Conservation (phyloP, 2,113 vertebrate species). For the Scatophagus argus region DNA sequence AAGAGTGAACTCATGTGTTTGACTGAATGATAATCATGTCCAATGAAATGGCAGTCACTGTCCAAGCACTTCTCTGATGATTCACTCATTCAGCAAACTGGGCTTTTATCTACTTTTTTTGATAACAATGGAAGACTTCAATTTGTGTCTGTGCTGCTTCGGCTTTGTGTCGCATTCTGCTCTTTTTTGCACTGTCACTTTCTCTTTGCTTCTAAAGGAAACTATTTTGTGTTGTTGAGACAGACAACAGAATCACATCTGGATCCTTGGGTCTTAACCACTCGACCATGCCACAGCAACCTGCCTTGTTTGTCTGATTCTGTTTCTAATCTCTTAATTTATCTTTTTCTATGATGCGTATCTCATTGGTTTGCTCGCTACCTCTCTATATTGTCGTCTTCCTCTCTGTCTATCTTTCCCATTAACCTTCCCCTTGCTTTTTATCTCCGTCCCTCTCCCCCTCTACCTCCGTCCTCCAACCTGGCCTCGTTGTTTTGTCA, state of each 20-base stretch:
- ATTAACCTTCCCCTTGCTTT: constrained; percentile 55
- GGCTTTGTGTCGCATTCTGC: background rate
- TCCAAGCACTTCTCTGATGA: constrained; percentile 41
- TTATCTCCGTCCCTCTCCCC: constrained; percentile 5
- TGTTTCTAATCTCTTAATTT: constrained; percentile 15
- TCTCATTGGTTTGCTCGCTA: constrained; percentile 15
- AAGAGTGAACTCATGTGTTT: constrained; percentile 55
- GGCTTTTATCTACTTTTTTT: constrained; percentile 31
- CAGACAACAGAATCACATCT: constrained; percentile 1
- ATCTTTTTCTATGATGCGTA: constrained; percentile 9
- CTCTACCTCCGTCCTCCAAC: constrained; percentile 45
- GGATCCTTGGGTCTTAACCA: constrained; percentile 12
- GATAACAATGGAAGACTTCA: constrained; percentile 32
- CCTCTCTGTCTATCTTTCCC: constrained; percentile 32
- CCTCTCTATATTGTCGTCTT: constrained; percentile 9
- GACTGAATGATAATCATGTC: constrained; percentile 61
- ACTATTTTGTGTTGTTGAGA: constrained; percentile 16
- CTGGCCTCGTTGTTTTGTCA: constrained; percentile 63
- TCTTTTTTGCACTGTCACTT: background rate
- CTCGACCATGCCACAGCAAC: constrained; percentile 5
- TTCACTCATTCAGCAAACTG: constrained; percentile 46
- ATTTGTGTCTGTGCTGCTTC: constrained; percentile 2
- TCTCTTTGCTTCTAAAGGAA: background rate
- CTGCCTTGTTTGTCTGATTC: constrained; percentile 14
- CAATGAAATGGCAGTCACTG: constrained; percentile 44